Percentiles rank a stretch among this genome's conserved stretches.
Conservation (phyloP, 2,888 invertebrate genomes). For the Protophormia terraenovae region DNA sequence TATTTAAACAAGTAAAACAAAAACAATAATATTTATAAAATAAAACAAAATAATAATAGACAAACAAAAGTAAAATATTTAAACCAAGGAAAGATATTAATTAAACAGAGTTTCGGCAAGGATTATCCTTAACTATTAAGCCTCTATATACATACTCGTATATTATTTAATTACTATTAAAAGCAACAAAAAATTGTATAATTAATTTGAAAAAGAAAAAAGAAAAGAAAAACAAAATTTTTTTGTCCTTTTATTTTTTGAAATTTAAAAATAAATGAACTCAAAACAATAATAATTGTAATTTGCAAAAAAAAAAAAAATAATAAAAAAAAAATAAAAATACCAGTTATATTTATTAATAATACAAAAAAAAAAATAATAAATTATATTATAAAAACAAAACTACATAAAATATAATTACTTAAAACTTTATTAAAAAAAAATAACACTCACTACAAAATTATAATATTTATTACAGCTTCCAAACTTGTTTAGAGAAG, state of each 20-base stretch:
- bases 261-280: conserved; percentile 60
- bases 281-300: conserved; percentile 68
- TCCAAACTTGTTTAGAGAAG: neutral
- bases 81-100: conserved; percentile 62
- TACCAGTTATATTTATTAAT: conserved; percentile 62
- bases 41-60: conserved; percentile 59
- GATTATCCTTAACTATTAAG: conserved; percentile 62
- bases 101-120: conserved; percentile 67
- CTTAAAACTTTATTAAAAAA: conserved; percentile 12
- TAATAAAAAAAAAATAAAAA: too few species aligned
- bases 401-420: conserved; percentile 28
- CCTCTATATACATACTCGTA: conserved; percentile 65
- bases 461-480: neutral
- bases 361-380: conserved; percentile 53
- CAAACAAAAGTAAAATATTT: conserved; percentile 21
- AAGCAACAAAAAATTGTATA: conserved; percentile 43
- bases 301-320: conserved; percentile 58
- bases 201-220: conserved; percentile 28
- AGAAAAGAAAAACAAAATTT: too few species aligned
- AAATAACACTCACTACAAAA: neutral
- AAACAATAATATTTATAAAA: conserved; percentile 69
- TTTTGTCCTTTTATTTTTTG: conserved; percentile 63
- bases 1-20: conserved; percentile 66
- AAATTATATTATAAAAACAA: conserved; percentile 57
- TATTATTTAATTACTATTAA: conserved; percentile 50